These are phyloP conservation scores for Lepus europaeus DNA, from an alignment of 2,113 vertebrate genomes.

Conservation along the genomic window DNA sequence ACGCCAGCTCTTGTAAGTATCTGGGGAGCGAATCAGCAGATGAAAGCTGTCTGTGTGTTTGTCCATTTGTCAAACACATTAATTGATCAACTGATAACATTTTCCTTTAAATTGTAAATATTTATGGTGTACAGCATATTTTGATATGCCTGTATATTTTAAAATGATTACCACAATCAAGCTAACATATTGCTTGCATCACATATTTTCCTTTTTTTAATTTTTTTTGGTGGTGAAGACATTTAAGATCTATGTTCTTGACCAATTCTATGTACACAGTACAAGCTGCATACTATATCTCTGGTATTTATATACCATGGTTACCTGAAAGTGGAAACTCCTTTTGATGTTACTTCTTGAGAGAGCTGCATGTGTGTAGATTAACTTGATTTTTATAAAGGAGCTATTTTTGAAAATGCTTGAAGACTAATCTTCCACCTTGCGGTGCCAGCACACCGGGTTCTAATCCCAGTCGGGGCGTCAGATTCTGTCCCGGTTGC, in stretches of 20 bases:
- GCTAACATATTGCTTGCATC: not conserved
- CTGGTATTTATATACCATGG: not conserved
- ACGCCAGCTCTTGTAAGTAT: too few relatives aligned
- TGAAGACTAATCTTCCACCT: not conserved
- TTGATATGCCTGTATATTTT: not conserved
- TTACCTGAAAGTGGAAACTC: not conserved
- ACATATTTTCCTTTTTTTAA: not conserved
- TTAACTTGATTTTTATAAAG: slow-evolving; percentile 64
- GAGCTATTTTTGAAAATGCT: slow-evolving; percentile 70
- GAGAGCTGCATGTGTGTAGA: slow-evolving; percentile 26
- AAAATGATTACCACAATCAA: not conserved
- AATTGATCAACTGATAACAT: too few relatives aligned
- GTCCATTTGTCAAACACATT: too few relatives aligned
- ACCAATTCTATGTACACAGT: not conserved
- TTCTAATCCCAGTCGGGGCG: too few relatives aligned
- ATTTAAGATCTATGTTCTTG: not conserved
- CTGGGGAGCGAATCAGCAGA: too few relatives aligned
- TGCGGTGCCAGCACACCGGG: too few relatives aligned
- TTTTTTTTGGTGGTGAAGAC: not conserved
- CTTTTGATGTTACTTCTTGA: not conserved
- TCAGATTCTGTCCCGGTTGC: too few relatives aligned
- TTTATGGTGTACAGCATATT: not conserved
- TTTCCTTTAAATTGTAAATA: too few relatives aligned
- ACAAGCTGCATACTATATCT: not conserved
- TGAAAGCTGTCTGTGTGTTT: too few relatives aligned